These are phyloP conservation scores for Phengaris arion DNA, from an alignment of 2,888 invertebrate genomes.

Conservation along the genomic window DNA sequence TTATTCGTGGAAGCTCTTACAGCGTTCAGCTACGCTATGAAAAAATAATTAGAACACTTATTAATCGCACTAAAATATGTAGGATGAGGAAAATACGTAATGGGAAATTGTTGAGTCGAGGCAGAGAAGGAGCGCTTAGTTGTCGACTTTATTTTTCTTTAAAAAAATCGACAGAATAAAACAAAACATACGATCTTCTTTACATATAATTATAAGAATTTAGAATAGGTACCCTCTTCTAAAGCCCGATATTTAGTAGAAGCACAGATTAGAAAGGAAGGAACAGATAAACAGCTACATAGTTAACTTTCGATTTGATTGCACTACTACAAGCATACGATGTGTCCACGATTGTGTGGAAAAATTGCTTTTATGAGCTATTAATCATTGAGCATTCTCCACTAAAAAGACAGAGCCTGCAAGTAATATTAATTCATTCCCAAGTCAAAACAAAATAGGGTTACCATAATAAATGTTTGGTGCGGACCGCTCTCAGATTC, in stretches of 20 bases:
- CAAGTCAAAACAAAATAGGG: slow-evolving; percentile 26
- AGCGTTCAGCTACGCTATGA: not conserved
- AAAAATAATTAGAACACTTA: not conserved
- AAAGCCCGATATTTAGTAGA: too few relatives aligned
- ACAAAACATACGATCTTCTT: too few relatives aligned
- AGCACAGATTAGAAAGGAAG: too few relatives aligned
- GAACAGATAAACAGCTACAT: too few relatives aligned
- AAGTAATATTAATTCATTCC: not conserved
- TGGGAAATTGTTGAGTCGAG: not conserved
- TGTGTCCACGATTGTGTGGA: too few relatives aligned
- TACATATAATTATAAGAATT: too few relatives aligned
- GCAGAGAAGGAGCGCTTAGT: not conserved
- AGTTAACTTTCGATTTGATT: too few relatives aligned
- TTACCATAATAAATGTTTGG: slow-evolving; percentile 37
- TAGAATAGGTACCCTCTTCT: too few relatives aligned
- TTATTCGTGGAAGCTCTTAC: not conserved
- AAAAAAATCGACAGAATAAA: not conserved
- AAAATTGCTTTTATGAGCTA: too few relatives aligned
- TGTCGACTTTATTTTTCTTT: not conserved
- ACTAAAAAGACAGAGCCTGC: too few relatives aligned
- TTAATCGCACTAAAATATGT: not conserved
- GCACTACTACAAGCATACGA: too few relatives aligned
- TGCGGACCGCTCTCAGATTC: slow-evolving; percentile 56
- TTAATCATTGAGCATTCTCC: too few relatives aligned
- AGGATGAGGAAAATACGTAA: not conserved